These are phyloP conservation scores for Gila robusta DNA, from an alignment of 2,797 vertebrate genomes.

Conservation along the genomic window DNA sequence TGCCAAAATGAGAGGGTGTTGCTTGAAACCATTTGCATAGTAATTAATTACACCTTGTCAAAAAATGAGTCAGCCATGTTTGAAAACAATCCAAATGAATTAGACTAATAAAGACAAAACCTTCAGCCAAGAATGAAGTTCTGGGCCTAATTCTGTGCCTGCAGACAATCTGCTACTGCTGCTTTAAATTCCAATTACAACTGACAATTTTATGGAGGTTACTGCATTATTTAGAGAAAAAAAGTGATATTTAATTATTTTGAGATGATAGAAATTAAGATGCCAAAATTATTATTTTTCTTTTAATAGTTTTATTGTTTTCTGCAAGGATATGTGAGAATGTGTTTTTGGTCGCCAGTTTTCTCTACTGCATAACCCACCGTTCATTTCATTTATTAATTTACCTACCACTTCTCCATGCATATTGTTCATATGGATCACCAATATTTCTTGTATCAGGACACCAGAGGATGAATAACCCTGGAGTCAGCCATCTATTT, in stretches of 20 bases:
- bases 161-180: conserved; percentile 46
- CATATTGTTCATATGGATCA: neutral
- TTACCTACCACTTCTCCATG: neutral
- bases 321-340: neutral
- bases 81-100: conserved; percentile 76
- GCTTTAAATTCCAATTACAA: conserved; percentile 47
- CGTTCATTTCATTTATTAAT: neutral
- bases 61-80: conserved; percentile 71
- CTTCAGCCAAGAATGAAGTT: conserved; percentile 65
- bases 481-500: neutral
- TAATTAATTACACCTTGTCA: conserved; percentile 78
- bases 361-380: neutral
- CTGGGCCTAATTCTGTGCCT: conserved; percentile 47
- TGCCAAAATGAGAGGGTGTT: conserved; percentile 71
- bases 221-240: conserved; percentile 31
- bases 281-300: neutral
- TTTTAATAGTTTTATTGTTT: conserved; percentile 6
- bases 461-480: neutral
- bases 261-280: conserved; percentile 10
- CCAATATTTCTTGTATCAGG: neutral
- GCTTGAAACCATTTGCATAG: conserved; percentile 67
- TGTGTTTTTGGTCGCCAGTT: neutral
- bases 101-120: conserved; percentile 68
- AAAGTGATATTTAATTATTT: conserved; percentile 21
- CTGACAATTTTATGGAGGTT: conserved; percentile 28